A percentile compares a stretch with the other conserved stretches of the same genome.
These are phyloP conservation scores for Melanogrammus aeglefinus DNA, from an alignment of 2,797 vertebrate species.

Conservation along the genomic window DNA sequence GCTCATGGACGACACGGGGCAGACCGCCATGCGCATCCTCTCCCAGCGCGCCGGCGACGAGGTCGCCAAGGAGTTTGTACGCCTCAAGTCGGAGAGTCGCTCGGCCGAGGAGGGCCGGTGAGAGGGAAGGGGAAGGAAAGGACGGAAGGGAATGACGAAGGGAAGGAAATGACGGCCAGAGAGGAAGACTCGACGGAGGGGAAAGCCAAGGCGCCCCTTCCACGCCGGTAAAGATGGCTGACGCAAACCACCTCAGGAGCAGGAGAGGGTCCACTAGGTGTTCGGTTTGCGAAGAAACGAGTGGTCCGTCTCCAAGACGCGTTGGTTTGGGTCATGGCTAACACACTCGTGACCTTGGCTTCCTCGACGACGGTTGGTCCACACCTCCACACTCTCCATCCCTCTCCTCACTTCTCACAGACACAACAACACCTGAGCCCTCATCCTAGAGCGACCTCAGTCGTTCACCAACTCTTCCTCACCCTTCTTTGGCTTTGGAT, in stretches of 20 bases:
- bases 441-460: background rate
- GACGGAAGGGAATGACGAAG: background rate
- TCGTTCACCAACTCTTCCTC: background rate
- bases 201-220: no score
- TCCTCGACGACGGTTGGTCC: background rate
- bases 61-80: constrained; percentile 95
- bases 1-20: constrained; percentile 93
- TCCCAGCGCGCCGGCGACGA: constrained; percentile 96
- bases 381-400: no score
- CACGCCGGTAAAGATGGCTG: no score
- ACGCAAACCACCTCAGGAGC: no score
- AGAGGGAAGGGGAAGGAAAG: constrained; percentile 25
- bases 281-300: background rate
- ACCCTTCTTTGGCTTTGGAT: background rate
- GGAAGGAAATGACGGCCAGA: background rate
- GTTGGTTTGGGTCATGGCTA: no score
- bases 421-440: no score
- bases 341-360: no score
- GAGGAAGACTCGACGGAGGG: no score
- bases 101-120: constrained; percentile 91
- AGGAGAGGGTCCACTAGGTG: no score
- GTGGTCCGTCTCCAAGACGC: no score
- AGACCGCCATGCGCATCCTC: constrained; percentile 92
- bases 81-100: constrained; percentile 92
- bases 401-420: no score